Evolutionary conservation across 1,140 invertebrate species (phyloP), one percentile per base, ranked within the genome.

Genomic region (Oryctes rhinoceros): DNA sequence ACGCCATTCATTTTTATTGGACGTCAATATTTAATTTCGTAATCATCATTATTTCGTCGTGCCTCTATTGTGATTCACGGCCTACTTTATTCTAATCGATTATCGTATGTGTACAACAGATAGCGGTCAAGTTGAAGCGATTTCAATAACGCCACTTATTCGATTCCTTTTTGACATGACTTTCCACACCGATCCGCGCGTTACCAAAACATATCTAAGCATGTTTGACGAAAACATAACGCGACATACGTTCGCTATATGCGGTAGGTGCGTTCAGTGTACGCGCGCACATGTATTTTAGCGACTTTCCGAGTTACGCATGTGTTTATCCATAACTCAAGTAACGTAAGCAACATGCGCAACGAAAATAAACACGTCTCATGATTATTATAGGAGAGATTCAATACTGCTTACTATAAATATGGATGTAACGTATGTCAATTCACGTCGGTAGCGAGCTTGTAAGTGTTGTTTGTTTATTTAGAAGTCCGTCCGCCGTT

Each of bases 331-430:
- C 65, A 37, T 71, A 71, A 35, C 35, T 71, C 65, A 9, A 1
- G 20, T 71, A 71, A 71, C 35, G 24, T 71, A 71, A 71, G 35
- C 65, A 71, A 71, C 65, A 30, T 71, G 35, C 20, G 35, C 65
- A 24, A 24, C 30, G 35, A 30, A 71, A 71, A 71, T 71, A 71
- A 71, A 71, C 65, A 71, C 11, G 20, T 71, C 37, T 71, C 24
- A 35, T 37, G 65, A 71, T 71, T 71, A 71, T 71, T 71, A 71
- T 71, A 71, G 20, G 13, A 35, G 65, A 71, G 24, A 37, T 71
- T 71, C 20, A 37, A 71, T 71, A 71, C 53, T 59, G 53, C 53
- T 59, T 59, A 18, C 53, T 18, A 59, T 59, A 59, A 59, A 59
- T 59, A 59, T 59, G 39, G 9, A 44, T 44, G 15, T 59, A 59